Evolutionary conservation across 2,888 invertebrate genomes (phyloP).

Genomic region (Drosophila buzzatii): DNA sequence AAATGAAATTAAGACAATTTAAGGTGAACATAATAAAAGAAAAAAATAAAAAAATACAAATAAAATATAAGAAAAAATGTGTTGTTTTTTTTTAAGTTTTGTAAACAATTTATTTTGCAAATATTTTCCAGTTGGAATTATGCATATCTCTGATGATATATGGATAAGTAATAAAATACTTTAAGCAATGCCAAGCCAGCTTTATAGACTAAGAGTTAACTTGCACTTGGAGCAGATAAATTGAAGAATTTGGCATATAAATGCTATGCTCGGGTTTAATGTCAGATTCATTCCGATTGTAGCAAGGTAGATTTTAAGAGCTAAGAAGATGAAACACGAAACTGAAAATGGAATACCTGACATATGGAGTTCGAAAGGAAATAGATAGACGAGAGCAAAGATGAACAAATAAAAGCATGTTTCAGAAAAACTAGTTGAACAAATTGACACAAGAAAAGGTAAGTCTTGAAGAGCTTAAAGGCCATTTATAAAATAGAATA

Average conservation of each 20-base stretch:
- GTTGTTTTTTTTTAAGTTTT: too few relatives aligned
- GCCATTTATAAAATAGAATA: too few relatives aligned
- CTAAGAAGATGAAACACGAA: too few relatives aligned
- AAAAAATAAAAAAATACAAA: constrained; percentile 1
- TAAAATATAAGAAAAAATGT: constrained; percentile 15
- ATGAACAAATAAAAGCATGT: too few relatives aligned
- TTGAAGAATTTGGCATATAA: not conserved
- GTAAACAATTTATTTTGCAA: not conserved
- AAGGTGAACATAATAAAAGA: constrained; percentile 46
- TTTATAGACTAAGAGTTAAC: not conserved
- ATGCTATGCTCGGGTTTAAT: not conserved
- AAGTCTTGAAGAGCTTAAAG: too few relatives aligned
- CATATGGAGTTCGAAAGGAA: too few relatives aligned
- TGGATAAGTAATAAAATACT: not conserved
- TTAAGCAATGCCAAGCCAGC: not conserved
- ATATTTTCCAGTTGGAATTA: not conserved
- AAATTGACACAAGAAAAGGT: too few relatives aligned
- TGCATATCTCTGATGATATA: not conserved
- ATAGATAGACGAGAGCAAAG: too few relatives aligned
- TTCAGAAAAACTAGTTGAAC: too few relatives aligned
- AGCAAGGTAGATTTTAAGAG: not conserved
- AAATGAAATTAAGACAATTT: constrained; percentile 15
- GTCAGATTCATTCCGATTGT: not conserved
- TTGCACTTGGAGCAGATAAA: not conserved
- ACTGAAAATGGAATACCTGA: too few relatives aligned